Evolutionary conservation across 2,888 invertebrate species (phyloP).

Genomic region (Cotesia congregata): DNA sequence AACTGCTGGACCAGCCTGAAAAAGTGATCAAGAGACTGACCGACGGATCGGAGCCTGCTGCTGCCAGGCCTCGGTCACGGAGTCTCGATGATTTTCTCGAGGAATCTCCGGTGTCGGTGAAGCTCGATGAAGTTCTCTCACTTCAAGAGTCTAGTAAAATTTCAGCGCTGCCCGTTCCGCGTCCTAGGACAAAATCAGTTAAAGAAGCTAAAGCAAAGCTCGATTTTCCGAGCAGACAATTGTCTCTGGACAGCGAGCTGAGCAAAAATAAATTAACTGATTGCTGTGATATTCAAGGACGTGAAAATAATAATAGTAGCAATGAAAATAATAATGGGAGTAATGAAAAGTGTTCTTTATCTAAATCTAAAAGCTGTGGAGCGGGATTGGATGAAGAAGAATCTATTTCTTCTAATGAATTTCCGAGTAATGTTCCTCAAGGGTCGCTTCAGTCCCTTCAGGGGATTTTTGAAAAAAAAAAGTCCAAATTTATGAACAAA

Average conservation of each 20-base stretch:
- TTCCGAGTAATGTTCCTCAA: constrained; percentile 54
- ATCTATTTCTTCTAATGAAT: constrained; percentile 57
- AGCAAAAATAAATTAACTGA: constrained; percentile 19
- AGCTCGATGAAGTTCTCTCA: constrained; percentile 55
- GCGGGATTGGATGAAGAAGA: constrained; percentile 63
- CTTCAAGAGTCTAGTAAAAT: constrained; percentile 6
- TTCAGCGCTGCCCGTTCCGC: constrained; percentile 35
- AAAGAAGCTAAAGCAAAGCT: not conserved
- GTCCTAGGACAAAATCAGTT: constrained; percentile 35
- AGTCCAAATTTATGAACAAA: constrained; percentile 86
- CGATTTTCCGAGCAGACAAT: not conserved
- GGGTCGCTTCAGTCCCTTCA: constrained; percentile 75
- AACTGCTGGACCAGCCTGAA: constrained; percentile 56
- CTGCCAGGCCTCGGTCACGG: constrained; percentile 73
- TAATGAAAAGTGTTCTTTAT: constrained; percentile 50
- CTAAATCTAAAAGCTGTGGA: constrained; percentile 65
- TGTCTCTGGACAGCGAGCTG: not conserved
- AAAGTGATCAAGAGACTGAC: constrained; percentile 43
- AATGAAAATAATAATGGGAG: constrained; percentile 12
- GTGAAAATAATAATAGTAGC: constrained; percentile 11
- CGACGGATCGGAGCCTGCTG: constrained; percentile 55
- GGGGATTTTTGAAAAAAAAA: constrained; percentile 76
- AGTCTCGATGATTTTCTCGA: constrained; percentile 78
- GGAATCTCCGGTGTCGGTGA: constrained; percentile 64
- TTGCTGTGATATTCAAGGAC: constrained; percentile 52